phyloP scores from a whole-genome alignment of 2,113 vertebrate species.

The Pelecanus crispus region DNA sequence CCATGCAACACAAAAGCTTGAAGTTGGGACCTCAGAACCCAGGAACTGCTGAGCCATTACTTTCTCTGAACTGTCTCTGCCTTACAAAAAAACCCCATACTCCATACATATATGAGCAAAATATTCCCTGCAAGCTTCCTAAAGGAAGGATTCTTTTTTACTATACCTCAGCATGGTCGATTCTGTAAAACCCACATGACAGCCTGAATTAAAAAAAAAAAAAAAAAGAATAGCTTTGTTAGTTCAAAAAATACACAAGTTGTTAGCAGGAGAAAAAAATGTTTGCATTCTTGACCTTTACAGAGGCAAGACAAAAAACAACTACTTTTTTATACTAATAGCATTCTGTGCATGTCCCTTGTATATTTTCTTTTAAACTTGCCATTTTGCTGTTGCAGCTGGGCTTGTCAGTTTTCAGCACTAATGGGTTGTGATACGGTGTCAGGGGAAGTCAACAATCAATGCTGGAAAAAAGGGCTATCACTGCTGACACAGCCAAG shows the following conservation, averaged over 20 bases:
- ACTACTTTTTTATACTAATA: constrained; percentile 33
- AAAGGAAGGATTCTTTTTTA: neutral
- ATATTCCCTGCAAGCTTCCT: neutral
- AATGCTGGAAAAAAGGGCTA: constrained; percentile 60
- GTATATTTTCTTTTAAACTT: constrained; percentile 70
- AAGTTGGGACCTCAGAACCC: neutral
- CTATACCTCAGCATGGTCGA: neutral
- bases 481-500: constrained; percentile 69
- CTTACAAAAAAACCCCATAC: neutral
- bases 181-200: constrained; percentile 28
- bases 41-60: neutral
- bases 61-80: neutral
- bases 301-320: constrained; percentile 13
- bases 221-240: neutral
- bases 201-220: neutral
- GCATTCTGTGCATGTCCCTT: constrained; percentile 39
- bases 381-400: constrained; percentile 74
- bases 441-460: constrained; percentile 81
- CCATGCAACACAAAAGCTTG: neutral
- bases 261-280: constrained; percentile 33
- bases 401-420: constrained; percentile 77
- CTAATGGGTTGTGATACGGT: constrained; percentile 80
- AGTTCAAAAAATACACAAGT: neutral
- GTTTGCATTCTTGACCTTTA: constrained; percentile 48
- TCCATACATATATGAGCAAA: constrained; percentile 1